phyloP scores from a whole-genome alignment of 2,797 vertebrate genomes.

The Hapalemur alaotrensis region DNA sequence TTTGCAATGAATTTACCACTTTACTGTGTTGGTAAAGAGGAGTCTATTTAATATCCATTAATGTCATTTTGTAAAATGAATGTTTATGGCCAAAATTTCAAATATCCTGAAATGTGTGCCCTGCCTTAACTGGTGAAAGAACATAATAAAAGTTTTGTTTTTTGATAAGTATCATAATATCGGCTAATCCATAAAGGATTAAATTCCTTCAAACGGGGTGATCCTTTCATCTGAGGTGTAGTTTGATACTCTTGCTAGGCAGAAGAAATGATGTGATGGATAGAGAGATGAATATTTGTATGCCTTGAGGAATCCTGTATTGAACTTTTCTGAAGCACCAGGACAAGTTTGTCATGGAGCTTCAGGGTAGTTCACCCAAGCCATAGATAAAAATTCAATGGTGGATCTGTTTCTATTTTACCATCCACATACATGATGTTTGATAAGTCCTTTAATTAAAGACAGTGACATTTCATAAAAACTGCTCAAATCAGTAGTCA shows the following conservation, averaged over 20 bases:
- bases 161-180: not conserved
- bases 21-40: not conserved
- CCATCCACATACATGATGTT: not conserved
- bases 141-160: not conserved
- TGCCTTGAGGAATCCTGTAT: not conserved
- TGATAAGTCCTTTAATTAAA: not conserved
- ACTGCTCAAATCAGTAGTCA: not conserved
- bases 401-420: not conserved
- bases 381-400: not conserved
- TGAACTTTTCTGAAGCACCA: not conserved
- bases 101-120: not conserved
- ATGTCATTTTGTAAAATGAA: not conserved
- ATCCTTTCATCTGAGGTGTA: not conserved
- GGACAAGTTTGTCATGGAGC: not conserved
- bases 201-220: not conserved
- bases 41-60: not conserved
- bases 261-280: not conserved
- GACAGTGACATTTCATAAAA: not conserved
- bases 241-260: not conserved
- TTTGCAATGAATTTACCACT: not conserved
- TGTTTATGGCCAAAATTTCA: not conserved
- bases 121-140: not conserved
- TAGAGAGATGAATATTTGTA: not conserved
- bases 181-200: not conserved
- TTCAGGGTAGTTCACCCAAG: not conserved